Conservation (phyloP, 2,113 vertebrate species). For the Tragelaphus scriptus region DNA sequence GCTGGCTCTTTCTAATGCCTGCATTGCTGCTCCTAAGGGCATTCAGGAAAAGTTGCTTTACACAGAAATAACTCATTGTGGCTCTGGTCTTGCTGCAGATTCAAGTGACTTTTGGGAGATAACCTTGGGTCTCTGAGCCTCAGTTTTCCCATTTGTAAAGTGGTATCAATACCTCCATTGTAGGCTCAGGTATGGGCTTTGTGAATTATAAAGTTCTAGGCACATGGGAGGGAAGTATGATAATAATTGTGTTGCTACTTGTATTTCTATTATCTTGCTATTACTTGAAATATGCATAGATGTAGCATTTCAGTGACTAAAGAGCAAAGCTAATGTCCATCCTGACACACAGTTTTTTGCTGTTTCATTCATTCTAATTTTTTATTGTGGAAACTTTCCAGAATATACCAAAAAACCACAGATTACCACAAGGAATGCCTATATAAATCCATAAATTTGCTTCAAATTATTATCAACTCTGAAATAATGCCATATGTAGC, state of each 20-base stretch:
- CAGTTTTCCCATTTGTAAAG: not conserved
- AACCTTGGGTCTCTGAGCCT: not conserved
- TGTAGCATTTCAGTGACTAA: not conserved
- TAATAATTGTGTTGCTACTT: not conserved
- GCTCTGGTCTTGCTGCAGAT: not conserved
- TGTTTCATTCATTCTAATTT: not conserved
- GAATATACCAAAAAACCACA: not conserved
- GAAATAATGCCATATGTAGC: not conserved
- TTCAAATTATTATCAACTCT: not conserved
- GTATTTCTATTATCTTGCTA: not conserved
- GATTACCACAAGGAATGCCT: not conserved
- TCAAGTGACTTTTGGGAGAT: not conserved
- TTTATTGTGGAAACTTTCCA: not conserved
- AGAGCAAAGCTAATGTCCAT: not conserved
- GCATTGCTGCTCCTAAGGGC: not conserved
- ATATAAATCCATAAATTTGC: not conserved
- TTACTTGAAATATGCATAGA: not conserved
- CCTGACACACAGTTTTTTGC: not conserved
- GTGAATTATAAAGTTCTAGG: not conserved
- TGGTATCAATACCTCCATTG: not conserved
- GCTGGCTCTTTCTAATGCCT: not conserved
- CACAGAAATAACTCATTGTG: not conserved
- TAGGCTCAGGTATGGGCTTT: not conserved
- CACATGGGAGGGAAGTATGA: not conserved
- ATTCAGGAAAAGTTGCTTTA: not conserved